Evolutionary conservation across 2,113 vertebrate species (phyloP), one percentile per base, ranked within the genome.

Genomic region (Phoxinus phoxinus): DNA sequence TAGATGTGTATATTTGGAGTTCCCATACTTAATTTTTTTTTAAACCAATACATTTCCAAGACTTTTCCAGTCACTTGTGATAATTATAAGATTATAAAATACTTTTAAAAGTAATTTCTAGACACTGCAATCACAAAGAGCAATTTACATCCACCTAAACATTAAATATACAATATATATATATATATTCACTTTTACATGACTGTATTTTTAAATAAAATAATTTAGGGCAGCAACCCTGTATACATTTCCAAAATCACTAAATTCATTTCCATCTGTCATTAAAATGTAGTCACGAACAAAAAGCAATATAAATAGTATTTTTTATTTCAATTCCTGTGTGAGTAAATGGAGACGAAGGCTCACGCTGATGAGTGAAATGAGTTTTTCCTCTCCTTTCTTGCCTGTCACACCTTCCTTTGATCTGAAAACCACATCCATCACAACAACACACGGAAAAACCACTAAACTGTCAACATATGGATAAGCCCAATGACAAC

Each of bases 341-440:
- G 63, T 44, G 83, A 75, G 67, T 75, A 53, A 86, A 81, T 59
- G 72, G 74, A 44, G 48, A 41, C 63, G 71, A 48, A 46, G 61
- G 59, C 56, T 67, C 25, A 65, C 59, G 69, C 84, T 85, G 67
- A 79, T 81, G 72, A 81, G 69, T 37, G 75, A 69, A 81, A 58
- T 83, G 77, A 88, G 86, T 84, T 86, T 90, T 88, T 73, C 81
- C 81, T 77, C 32, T 15, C 44, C 77, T 83, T 87, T 85, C 71
- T 37, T 51, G 87, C 67, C 53, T 72, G 61, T 44, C 58, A 85
- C 87, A 90, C 84, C 88, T 63, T 87, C 27, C 89, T 91, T 91
- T 92, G 87, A 93, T 93, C 89, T 91, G 73, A 46, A 84, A 61
- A 72, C 61, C 86, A 90, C 85, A 89, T 81, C 58, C 48, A 91